phyloP scores from a whole-genome alignment of 2,113 vertebrate species.

The Ammodytes marinus region DNA sequence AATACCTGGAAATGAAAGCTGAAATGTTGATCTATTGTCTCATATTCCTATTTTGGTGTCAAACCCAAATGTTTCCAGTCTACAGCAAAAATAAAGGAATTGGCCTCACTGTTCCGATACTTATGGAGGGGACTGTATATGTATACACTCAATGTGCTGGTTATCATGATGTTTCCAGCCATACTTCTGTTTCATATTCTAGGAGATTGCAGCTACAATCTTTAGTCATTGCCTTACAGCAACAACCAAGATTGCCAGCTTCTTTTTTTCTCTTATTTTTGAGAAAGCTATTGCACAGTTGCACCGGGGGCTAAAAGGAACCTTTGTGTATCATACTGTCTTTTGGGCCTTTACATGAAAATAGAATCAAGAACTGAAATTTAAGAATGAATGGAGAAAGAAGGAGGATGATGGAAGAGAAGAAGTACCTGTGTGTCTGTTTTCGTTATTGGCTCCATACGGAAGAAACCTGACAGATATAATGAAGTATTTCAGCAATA shows the following conservation, averaged over 20 bases:
- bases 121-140: too few relatives aligned
- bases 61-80: too few relatives aligned
- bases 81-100: too few relatives aligned
- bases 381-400: constrained; percentile 6
- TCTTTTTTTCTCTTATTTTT: too few relatives aligned
- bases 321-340: constrained; percentile 17
- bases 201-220: neutral
- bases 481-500: neutral
- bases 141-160: too few relatives aligned
- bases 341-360: constrained; percentile 36
- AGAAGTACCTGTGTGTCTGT: constrained; percentile 7
- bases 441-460: constrained; percentile 10
- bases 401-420: neutral
- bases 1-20: too few relatives aligned
- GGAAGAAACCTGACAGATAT: neutral
- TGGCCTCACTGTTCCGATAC: too few relatives aligned
- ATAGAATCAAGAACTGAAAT: neutral
- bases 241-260: too few relatives aligned
- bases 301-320: constrained; percentile 25
- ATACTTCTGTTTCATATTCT: neutral
- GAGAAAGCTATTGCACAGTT: neutral
- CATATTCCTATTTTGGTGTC: too few relatives aligned
- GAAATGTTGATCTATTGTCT: too few relatives aligned
- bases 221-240: neutral
- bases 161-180: neutral